phyloP scores from a whole-genome alignment of 2,797 vertebrate genomes.

The Scolopax bukidnonensis region DNA sequence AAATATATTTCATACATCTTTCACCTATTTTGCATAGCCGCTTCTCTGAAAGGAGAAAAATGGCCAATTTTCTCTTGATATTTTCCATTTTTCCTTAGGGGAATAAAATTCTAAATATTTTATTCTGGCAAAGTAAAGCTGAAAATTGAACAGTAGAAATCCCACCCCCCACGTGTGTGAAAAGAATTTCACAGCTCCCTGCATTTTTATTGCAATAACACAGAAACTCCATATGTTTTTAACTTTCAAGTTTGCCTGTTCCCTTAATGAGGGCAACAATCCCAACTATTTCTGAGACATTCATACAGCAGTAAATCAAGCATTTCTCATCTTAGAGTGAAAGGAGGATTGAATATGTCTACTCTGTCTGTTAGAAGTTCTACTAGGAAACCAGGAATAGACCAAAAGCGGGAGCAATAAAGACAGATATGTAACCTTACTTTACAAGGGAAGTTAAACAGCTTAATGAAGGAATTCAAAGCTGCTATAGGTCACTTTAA shows the following conservation, averaged over 20 bases:
- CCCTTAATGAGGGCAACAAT: not conserved
- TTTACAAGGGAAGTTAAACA: not conserved
- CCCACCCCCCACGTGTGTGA: not conserved
- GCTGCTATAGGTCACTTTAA: not conserved
- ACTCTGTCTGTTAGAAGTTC: not conserved
- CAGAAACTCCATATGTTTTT: constrained; percentile 12
- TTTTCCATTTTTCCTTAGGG: not conserved
- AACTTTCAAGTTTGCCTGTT: not conserved
- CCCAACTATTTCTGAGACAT: not conserved
- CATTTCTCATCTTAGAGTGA: not conserved
- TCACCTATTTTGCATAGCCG: not conserved
- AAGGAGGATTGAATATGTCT: not conserved
- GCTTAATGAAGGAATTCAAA: not conserved
- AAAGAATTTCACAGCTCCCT: not conserved
- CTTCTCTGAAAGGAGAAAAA: not conserved
- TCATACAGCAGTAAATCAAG: not conserved
- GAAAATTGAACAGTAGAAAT: constrained; percentile 32
- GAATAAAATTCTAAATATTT: not conserved
- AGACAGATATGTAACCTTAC: not conserved
- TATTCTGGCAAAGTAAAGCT: not conserved
- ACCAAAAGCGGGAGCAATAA: not conserved
- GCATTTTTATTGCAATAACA: not conserved
- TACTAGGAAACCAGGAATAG: not conserved
- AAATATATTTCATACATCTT: not conserved
- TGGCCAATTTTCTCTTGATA: not conserved